These are phyloP conservation scores for Leuciscus waleckii DNA, from an alignment of 2,797 vertebrate species.

Conservation along the genomic window DNA sequence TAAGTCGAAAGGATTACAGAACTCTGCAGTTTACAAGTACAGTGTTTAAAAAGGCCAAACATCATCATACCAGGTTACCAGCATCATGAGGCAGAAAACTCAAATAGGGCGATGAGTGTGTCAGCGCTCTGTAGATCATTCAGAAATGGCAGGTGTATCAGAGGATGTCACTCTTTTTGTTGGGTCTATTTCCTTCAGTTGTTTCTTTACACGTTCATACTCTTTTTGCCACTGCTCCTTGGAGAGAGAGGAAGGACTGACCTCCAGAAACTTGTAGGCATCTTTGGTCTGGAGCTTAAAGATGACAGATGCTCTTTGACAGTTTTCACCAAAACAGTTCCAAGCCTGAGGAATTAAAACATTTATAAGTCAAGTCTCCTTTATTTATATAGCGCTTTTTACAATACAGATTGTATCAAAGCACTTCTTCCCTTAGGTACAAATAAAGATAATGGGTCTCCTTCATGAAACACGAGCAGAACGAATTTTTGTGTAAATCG, in stretches of 20 bases:
- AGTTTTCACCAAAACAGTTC: background rate
- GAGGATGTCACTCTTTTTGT: background rate
- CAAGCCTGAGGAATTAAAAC: constrained; percentile 28
- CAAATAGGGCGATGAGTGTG: background rate
- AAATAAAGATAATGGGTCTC: no score
- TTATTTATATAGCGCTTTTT: no score
- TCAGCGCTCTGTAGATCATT: background rate
- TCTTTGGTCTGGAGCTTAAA: constrained; percentile 24
- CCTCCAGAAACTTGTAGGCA: constrained; percentile 41
- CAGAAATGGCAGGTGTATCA: background rate
- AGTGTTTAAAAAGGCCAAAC: background rate
- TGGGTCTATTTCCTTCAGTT: background rate
- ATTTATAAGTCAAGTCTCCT: background rate
- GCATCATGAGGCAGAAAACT: background rate
- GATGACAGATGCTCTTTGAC: background rate
- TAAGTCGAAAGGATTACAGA: background rate
- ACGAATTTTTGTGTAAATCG: no score
- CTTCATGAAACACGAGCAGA: no score
- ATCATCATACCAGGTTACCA: background rate
- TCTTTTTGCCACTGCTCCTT: background rate
- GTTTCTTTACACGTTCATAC: background rate
- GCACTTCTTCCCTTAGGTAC: no score
- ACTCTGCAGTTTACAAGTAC: background rate
- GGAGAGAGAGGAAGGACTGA: constrained; percentile 25
- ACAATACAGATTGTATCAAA: no score